Evolutionary conservation across 1,140 invertebrate genomes (phyloP).

Genomic region (Ridgeia piscesae): DNA sequence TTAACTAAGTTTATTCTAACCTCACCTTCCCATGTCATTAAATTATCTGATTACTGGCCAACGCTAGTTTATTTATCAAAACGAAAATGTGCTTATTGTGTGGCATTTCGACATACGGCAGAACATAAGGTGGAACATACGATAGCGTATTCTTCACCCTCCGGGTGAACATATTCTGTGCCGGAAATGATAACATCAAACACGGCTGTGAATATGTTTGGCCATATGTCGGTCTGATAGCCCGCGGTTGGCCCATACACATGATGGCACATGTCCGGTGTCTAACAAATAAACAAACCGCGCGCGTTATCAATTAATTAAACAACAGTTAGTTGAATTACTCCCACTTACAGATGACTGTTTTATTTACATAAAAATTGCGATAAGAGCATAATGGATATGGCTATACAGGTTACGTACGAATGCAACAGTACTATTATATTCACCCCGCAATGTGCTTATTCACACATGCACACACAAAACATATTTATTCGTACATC

Average conservation of each 20-base stretch:
- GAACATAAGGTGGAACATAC: background rate
- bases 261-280: background rate
- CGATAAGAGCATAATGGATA: background rate
- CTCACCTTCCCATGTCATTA: background rate
- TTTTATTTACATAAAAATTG: background rate
- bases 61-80: background rate
- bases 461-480: background rate
- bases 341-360: background rate
- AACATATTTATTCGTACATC: background rate
- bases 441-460: background rate
- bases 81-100: background rate
- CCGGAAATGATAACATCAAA: background rate
- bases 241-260: background rate
- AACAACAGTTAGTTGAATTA: background rate
- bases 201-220: background rate
- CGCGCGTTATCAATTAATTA: background rate
- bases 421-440: background rate
- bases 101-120: no score
- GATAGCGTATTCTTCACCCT: background rate
- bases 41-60: background rate
- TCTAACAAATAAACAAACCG: background rate
- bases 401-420: background rate
- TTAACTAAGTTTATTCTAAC: background rate
- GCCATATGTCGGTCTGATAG: background rate
- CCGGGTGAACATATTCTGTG: background rate